Base-by-base conservation (phyloP, 2,797 vertebrate species). In the Anableps anableps region DNA sequence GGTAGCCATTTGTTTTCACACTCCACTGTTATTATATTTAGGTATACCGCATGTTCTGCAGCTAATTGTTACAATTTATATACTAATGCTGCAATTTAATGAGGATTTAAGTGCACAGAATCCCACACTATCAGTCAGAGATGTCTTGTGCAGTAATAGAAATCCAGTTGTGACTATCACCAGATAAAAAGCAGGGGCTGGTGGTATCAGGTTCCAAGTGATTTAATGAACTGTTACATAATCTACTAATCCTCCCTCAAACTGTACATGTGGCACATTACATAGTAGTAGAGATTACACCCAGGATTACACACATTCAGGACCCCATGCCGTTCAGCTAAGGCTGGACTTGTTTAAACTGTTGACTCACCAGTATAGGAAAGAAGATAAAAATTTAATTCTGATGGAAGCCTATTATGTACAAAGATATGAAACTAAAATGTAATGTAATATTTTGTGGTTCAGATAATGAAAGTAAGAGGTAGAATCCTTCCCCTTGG, bases 191-290 rank as follows among this genome's bases (percentile, higher is more conserved):
- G 89, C 83, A 81, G 79, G 16, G 55, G 81, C 7, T 75, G 58
- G 73, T 77, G 80, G 81, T 79, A 90, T 90, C 80, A 74, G 82
- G 86, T 86, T 83, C 48, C 70, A 64, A 75, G 79, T 82, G 82
- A 83, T 78, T 81, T 85, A 85, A 88, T 85, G 77, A 85, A 83
- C 29, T 84, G 84, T 93, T 93, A 87, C 77, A 78, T 92, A 93
- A 93, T 77, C 76, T 51, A 17, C 74, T 92, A 93, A 95, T 91
- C 89, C 80, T 55, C 75, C 76, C 74, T 85, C 79, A 29, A 68
- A 81, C 75, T 79, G 68, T 81, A 68, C 77, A 72, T 73, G 50
- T 80, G 76, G 72, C 55, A 47, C 74, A 89, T 60, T 84, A 83
- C 14, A 45, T 68, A 71, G 74, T 80, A 74, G 16, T 55, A 76